Base-by-base conservation (phyloP, 2,888 invertebrate genomes). In the Perdita meconis region DNA sequence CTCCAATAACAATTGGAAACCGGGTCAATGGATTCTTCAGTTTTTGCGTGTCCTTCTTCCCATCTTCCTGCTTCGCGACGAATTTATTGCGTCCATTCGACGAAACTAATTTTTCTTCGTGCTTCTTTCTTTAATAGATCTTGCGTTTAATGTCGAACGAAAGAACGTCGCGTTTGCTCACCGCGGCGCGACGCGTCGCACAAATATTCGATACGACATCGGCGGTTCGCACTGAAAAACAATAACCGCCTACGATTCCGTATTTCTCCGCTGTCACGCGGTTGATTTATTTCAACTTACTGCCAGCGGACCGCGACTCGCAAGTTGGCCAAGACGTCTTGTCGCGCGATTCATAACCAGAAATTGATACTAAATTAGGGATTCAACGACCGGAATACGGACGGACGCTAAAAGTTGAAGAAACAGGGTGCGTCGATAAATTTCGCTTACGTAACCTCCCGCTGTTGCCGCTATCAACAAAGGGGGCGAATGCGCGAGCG, bases 361-460 rank as follows among this genome's bases (percentile, higher is more conserved):
- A 59, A 75, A 83, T 76, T 83, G 75, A 81, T 76, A 77, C 67
- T 80, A 67, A 77, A 84, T 82, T 72, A 55, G 34, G 44, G 50
- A 83, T 51, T 51, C 75, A 36, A 51, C 71, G 56, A 55, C 13
- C 30, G 47, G 47, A 47, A 59, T 59, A 44, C 65, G 19, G 53
- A 13, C 24, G 44, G 16, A 53, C 26, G 19, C 40, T 71, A 26
- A 66, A 76, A 80, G 59, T 81, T 66, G 19, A 72, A 66, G 66
- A 69, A 68, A 53, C 55, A n/a, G 19, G 36, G 16, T 36, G 16
- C 16, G 22, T 16, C 61, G 50, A 55, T 79, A 82, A 75, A 82
- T 79, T 75, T 82, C 68, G 50, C 68, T 78, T 66, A 72, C 47
- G 68, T 60, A 72, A 64, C 65, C 50, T 51, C 30, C 19, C 16